phyloP scores from a whole-genome alignment of 2,797 vertebrate genomes.

The Rhinogobio ventralis region DNA sequence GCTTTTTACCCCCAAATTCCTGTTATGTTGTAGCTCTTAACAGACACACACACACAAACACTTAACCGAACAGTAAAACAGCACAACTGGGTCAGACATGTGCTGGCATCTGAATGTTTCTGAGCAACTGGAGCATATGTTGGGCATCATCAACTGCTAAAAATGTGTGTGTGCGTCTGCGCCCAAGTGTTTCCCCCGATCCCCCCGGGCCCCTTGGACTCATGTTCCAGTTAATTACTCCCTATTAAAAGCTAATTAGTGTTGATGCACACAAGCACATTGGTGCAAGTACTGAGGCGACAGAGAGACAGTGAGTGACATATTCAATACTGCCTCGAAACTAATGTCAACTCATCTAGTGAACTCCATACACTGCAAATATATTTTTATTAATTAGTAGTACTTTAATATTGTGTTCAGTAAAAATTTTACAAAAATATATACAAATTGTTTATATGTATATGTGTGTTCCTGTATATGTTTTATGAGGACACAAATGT shows the following conservation, averaged over 20 bases:
- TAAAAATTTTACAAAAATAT: no score
- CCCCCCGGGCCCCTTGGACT: constrained; percentile 39
- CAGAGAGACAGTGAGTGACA: constrained; percentile 26
- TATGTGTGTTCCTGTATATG: no score
- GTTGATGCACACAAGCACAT: constrained; percentile 52
- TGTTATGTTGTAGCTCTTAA: constrained; percentile 1
- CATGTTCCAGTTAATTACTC: constrained; percentile 65
- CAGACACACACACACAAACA: background rate
- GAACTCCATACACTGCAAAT: background rate
- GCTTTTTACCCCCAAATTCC: background rate
- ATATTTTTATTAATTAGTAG: background rate
- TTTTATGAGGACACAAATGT: no score
- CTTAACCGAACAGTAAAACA: constrained; percentile 15
- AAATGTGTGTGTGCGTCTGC: constrained; percentile 33
- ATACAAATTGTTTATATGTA: no score
- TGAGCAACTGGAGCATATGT: constrained; percentile 49
- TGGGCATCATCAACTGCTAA: constrained; percentile 27
- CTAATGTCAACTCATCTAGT: background rate
- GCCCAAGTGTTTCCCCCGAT: constrained; percentile 29
- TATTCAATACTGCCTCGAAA: background rate
- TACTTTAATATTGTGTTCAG: background rate
- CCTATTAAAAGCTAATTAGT: constrained; percentile 67
- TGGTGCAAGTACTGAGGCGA: constrained; percentile 28
- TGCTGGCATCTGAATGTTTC: constrained; percentile 48
- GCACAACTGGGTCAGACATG: constrained; percentile 47